Percentiles rank a stretch among this genome's conserved stretches.
These are phyloP conservation scores for Chauna torquata DNA, from an alignment of 2,113 vertebrate genomes.

Conservation along the genomic window DNA sequence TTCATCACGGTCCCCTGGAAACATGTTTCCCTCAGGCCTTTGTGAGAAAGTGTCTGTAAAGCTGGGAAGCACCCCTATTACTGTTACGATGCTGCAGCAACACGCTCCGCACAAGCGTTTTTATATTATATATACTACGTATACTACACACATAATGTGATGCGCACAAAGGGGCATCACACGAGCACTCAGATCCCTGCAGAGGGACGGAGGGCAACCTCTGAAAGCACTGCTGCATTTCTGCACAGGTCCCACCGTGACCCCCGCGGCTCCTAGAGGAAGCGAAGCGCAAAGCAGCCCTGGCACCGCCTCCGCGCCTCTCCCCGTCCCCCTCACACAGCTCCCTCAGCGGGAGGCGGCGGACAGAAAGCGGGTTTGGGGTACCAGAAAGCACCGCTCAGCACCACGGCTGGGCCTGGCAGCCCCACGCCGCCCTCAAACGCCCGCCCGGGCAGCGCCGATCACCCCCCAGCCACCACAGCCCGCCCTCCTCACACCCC, in stretches of 20 bases:
- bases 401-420: background rate
- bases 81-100: background rate
- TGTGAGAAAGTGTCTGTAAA: background rate
- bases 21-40: background rate
- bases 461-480: background rate
- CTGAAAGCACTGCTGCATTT: background rate
- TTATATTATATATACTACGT: background rate
- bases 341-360: background rate
- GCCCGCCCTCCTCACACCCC: slow-evolving; percentile 1
- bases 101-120: background rate
- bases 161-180: background rate
- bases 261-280: background rate
- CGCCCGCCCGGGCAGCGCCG: fast-evolving
- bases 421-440: background rate
- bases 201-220: background rate
- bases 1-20: background rate
- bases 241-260: background rate
- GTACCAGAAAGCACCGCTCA: fast-evolving
- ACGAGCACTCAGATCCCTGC: fast-evolving
- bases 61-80: background rate
- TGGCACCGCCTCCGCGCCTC: background rate
- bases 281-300: background rate
- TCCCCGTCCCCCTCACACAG: background rate
- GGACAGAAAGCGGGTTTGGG: too few relatives aligned
- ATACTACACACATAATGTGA: background rate